A percentile compares a stretch with the other conserved stretches of the same genome.
Conservation (phyloP, 2,113 vertebrate species). For the Microcebus lehilahytsara region DNA sequence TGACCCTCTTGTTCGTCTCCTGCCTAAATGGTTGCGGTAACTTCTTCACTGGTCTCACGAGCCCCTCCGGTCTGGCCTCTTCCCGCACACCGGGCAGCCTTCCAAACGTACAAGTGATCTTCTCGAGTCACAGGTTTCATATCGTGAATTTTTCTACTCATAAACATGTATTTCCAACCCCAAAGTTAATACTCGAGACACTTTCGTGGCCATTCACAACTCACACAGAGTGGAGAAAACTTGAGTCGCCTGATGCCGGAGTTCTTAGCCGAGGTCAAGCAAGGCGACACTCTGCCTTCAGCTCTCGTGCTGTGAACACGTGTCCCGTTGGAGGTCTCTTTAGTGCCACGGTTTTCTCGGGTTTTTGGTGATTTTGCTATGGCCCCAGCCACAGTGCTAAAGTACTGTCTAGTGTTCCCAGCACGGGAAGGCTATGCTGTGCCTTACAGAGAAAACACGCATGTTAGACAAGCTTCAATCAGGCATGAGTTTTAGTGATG, state of each 20-base stretch:
- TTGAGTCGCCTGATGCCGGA: accelerated
- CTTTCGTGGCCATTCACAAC: accelerated
- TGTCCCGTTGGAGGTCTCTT: background rate
- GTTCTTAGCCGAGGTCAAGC: background rate
- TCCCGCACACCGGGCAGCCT: background rate
- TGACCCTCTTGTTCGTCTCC: background rate
- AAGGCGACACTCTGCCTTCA: background rate
- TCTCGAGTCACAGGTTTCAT: background rate
- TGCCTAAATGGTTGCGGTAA: background rate
- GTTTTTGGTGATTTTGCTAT: background rate
- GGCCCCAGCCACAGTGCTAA: background rate
- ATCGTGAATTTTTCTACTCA: background rate
- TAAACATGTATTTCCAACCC: background rate
- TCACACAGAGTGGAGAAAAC: background rate
- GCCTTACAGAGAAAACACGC: background rate
- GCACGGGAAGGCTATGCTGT: accelerated
- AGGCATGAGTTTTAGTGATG: accelerated
- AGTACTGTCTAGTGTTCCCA: too few species aligned
- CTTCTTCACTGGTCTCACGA: too few species aligned
- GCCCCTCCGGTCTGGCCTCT: background rate
- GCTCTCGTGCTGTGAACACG: background rate
- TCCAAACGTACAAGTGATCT: background rate
- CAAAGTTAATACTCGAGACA: background rate
- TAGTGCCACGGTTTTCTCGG: background rate
- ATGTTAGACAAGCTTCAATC: accelerated